A percentile compares a stretch with the other conserved stretches of the same genome.
Conservation (phyloP, 2,797 vertebrate genomes). For the Calcarius lapponicus region DNA sequence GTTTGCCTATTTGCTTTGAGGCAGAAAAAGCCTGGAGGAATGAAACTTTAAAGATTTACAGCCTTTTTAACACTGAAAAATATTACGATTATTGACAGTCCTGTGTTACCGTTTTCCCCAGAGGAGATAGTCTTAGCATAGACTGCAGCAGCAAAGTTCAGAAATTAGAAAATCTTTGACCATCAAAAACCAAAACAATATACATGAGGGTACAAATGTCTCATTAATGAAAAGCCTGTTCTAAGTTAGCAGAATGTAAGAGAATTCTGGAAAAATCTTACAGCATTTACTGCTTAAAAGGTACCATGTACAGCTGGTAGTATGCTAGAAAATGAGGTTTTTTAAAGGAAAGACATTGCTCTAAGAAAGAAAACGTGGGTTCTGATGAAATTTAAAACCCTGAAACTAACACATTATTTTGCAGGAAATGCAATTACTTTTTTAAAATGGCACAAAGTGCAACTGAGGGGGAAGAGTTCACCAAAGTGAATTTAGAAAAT, state of each 20-base stretch:
- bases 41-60: not conserved
- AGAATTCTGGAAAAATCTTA: not conserved
- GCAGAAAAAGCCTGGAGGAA: not conserved
- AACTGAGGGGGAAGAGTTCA: conserved; percentile 23
- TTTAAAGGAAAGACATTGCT: not conserved
- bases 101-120: not conserved
- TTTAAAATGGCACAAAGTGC: conserved; percentile 26
- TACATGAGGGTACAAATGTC: not conserved
- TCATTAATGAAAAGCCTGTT: not conserved
- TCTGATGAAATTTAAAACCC: not conserved
- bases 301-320: not conserved
- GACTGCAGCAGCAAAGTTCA: not conserved
- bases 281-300: not conserved
- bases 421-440: conserved; percentile 52
- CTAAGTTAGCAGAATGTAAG: not conserved
- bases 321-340: not conserved
- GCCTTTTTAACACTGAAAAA: conserved; percentile 8
- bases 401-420: conserved; percentile 30
- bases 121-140: not conserved
- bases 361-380: not conserved
- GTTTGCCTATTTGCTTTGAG: not conserved
- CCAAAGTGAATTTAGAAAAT: conserved; percentile 53
- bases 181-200: not conserved
- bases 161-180: not conserved
- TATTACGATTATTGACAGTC: conserved; percentile 20